Conservation (phyloP, 2,113 vertebrate species). For the Holacanthus passer region DNA sequence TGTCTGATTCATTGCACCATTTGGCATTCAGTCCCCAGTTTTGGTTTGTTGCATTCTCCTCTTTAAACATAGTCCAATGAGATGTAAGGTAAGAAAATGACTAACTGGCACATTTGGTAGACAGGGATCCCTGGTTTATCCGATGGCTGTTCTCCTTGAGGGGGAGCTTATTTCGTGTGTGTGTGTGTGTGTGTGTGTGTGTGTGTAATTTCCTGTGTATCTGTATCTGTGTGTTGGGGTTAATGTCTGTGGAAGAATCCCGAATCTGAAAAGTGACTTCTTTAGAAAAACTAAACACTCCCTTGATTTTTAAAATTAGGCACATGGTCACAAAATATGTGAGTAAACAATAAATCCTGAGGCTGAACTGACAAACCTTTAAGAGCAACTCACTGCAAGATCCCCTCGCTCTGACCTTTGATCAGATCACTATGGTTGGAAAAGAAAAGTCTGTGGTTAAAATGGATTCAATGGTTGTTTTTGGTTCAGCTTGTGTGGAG, state of each 20-base stretch:
- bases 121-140: constrained; percentile 70
- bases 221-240: constrained; percentile 24
- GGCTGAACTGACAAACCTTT: constrained; percentile 69
- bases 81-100: constrained; percentile 59
- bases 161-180: background rate
- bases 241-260: constrained; percentile 42
- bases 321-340: constrained; percentile 80
- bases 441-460: constrained; percentile 53
- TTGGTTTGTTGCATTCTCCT: constrained; percentile 66
- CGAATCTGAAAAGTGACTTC: constrained; percentile 49
- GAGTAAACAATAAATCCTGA: constrained; percentile 81
- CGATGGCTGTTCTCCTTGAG: constrained; percentile 79
- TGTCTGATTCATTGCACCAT: constrained; percentile 65
- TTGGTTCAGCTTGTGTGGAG: constrained; percentile 53
- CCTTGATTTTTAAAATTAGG: constrained; percentile 80
- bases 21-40: constrained; percentile 69
- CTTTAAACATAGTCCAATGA: constrained; percentile 60
- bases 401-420: constrained; percentile 63
- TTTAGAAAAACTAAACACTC: constrained; percentile 66
- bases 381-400: constrained; percentile 63
- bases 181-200: background rate
- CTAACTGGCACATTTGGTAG: constrained; percentile 83
- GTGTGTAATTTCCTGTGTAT: background rate
- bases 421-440: constrained; percentile 56
- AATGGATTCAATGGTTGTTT: constrained; percentile 58